These are phyloP conservation scores for Periophthalmus magnuspinnatus DNA, from an alignment of 2,797 vertebrate species.

Conservation along the genomic window DNA sequence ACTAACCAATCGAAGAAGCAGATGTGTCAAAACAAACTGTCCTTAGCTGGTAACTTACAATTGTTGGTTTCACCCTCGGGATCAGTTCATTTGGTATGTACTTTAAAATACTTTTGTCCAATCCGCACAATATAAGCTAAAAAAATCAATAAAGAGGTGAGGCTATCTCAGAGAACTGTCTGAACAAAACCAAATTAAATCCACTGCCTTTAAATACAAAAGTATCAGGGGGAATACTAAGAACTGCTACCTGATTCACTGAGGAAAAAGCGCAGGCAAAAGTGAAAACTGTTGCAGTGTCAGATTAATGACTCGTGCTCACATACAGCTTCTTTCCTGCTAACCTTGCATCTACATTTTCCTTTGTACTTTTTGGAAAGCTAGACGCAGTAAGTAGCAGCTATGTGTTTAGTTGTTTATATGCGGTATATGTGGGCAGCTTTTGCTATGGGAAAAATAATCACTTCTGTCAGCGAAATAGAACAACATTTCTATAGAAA, in stretches of 20 bases:
- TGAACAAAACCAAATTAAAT: neutral
- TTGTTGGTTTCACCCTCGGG: too few relatives aligned
- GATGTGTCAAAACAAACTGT: too few relatives aligned
- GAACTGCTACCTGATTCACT: neutral
- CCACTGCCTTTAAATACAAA: neutral
- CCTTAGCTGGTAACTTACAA: too few relatives aligned
- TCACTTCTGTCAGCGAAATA: constrained; percentile 42
- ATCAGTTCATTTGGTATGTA: too few relatives aligned
- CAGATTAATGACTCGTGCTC: neutral
- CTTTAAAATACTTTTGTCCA: too few relatives aligned
- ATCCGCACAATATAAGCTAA: too few relatives aligned
- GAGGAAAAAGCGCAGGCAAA: neutral
- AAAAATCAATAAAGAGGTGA: neutral
- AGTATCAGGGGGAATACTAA: neutral
- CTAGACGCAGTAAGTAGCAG: neutral
- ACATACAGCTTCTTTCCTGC: neutral
- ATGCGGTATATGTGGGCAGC: neutral
- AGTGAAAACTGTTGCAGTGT: neutral
- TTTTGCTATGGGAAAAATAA: constrained; percentile 20
- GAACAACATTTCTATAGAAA: constrained; percentile 45
- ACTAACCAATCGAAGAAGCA: too few relatives aligned
- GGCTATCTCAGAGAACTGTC: neutral
- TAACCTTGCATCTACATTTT: neutral
- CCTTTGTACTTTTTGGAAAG: neutral
- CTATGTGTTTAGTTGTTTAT: neutral